Evolutionary conservation across 2,888 invertebrate species (phyloP).

Genomic region (Dryadula phaetusa): DNA sequence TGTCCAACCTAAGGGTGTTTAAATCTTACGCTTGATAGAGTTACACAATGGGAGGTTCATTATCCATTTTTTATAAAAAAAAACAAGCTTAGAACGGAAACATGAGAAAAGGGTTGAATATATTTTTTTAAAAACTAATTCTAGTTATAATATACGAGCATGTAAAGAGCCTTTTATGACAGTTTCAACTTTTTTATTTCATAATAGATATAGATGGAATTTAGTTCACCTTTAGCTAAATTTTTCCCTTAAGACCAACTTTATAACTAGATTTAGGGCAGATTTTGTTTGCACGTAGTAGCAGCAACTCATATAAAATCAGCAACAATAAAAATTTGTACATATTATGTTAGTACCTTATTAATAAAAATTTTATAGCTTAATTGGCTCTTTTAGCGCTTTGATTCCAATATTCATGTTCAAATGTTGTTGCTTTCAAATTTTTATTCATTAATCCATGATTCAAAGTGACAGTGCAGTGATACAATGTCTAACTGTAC

Average conservation of each 20-base stretch:
- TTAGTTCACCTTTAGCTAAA: not conserved
- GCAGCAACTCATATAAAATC: too few species aligned
- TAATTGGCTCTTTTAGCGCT: not conserved
- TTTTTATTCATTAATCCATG: too few species aligned
- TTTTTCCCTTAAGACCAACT: not conserved
- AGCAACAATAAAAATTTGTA: not conserved
- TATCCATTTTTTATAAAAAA: constrained; percentile 51
- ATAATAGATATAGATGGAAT: too few species aligned
- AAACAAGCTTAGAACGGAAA: constrained; percentile 44
- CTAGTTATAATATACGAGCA: not conserved
- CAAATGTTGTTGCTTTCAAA: not conserved
- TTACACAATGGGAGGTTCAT: constrained; percentile 62
- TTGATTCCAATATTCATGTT: not conserved
- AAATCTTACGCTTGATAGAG: constrained; percentile 57
- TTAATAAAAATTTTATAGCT: not conserved
- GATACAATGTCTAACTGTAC: too few species aligned
- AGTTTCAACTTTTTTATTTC: too few species aligned
- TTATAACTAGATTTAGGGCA: not conserved
- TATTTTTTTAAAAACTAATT: constrained; percentile 20
- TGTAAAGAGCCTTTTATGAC: too few species aligned
- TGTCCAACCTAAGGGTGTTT: constrained; percentile 66
- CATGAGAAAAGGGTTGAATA: constrained; percentile 49
- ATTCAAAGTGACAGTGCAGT: too few species aligned
- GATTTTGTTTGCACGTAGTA: not conserved
- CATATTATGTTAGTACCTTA: not conserved